Conservation (phyloP, 2,113 vertebrate genomes). For the Brienomyrus brachyistius region DNA sequence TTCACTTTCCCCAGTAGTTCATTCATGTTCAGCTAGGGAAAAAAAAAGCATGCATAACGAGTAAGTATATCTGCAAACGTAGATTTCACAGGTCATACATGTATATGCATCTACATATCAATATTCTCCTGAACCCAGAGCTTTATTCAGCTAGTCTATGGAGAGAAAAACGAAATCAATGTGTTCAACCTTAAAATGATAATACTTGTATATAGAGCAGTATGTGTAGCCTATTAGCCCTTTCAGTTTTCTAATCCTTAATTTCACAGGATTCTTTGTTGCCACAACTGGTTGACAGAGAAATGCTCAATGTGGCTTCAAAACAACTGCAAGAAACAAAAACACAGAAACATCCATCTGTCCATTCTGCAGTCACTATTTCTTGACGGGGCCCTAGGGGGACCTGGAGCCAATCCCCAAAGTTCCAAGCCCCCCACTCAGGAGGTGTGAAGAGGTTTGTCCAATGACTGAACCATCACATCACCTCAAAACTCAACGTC, state of each 20-base stretch:
- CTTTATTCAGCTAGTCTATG: background rate
- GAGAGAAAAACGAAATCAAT: background rate
- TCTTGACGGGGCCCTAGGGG: background rate
- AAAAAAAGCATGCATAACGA: background rate
- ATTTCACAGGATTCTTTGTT: background rate
- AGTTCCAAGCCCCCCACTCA: background rate
- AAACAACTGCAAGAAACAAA: background rate
- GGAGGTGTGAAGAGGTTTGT: background rate
- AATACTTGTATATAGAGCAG: background rate
- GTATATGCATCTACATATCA: background rate
- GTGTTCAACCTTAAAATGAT: background rate
- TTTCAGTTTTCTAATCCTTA: background rate
- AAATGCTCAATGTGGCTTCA: background rate
- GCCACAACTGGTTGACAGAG: background rate
- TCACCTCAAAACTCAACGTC: background rate
- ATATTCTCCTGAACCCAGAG: background rate
- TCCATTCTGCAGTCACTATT: background rate
- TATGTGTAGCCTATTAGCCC: background rate
- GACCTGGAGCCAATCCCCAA: background rate
- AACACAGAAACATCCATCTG: background rate
- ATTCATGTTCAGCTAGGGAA: conserved; percentile 26
- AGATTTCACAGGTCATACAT: background rate
- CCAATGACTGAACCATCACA: background rate
- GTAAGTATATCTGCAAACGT: background rate
- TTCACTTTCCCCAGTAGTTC: conserved; percentile 11